Evolutionary conservation across 2,797 vertebrate genomes (phyloP).

Genomic region (Lacerta viridis): DNA sequence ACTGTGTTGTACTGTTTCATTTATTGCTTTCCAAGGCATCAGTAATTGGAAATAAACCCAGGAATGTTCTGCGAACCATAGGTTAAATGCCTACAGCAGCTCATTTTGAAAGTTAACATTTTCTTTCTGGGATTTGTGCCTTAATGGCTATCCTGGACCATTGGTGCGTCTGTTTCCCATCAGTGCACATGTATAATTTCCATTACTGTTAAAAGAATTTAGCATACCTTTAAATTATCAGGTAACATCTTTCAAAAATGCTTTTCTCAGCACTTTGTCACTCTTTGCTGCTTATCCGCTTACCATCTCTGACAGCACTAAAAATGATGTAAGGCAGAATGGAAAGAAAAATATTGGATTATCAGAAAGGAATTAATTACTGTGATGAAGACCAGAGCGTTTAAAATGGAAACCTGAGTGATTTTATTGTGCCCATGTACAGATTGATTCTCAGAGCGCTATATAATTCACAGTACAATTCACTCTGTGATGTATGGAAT

Average conservation of each 20-base stretch:
- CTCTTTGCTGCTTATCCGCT: not conserved
- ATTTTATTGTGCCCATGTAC: not conserved
- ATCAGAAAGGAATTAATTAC: conserved; percentile 7
- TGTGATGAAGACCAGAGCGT: not conserved
- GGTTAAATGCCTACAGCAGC: conserved; percentile 30
- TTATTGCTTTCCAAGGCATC: conserved; percentile 24
- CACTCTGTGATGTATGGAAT: not conserved
- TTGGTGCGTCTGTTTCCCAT: conserved; percentile 36
- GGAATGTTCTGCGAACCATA: conserved; percentile 5
- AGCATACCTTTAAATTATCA: conserved; percentile 39
- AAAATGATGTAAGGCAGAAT: conserved; percentile 21
- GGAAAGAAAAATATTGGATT: conserved; percentile 40
- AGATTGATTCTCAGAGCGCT: not conserved
- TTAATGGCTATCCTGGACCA: conserved; percentile 28
- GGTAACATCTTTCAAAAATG: conserved; percentile 31
- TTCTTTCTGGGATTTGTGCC: conserved; percentile 30
- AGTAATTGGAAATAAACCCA: conserved; percentile 40
- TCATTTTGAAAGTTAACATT: conserved; percentile 36
- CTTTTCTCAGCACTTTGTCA: conserved; percentile 18
- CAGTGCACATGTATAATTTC: conserved; percentile 18
- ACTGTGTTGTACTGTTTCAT: not conserved
- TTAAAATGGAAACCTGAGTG: conserved; percentile 22
- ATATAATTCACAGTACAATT: not conserved
- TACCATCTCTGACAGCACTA: conserved; percentile 3
- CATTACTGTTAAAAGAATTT: conserved; percentile 35